phyloP scores from a whole-genome alignment of 2,888 invertebrate species.

The Sericinus montela region DNA sequence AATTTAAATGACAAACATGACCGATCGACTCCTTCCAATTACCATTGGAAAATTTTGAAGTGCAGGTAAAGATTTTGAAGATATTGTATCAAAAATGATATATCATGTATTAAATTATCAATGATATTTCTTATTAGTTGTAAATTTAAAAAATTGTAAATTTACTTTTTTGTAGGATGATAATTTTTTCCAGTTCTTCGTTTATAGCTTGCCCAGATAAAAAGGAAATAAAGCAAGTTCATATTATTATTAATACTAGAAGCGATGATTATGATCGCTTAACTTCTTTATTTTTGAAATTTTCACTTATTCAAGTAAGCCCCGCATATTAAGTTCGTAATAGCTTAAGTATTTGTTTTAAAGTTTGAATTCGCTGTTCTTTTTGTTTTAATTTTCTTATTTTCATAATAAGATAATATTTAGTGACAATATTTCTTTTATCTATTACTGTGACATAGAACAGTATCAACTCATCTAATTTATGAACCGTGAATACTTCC shows the following conservation, averaged over 20 bases:
- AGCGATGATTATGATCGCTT: slow-evolving; percentile 60
- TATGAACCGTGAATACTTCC: too few species aligned
- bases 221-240: slow-evolving; percentile 54
- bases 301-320: slow-evolving; percentile 57
- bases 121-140: too few species aligned
- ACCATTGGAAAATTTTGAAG: slow-evolving; percentile 71
- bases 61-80: slow-evolving; percentile 47
- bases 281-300: slow-evolving; percentile 56
- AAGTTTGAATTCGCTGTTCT: too few species aligned
- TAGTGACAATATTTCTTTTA: too few species aligned
- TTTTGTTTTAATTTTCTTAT: too few species aligned
- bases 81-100: not conserved
- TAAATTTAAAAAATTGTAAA: too few species aligned
- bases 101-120: too few species aligned
- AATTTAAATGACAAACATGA: slow-evolving; percentile 65
- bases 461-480: too few species aligned
- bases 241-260: slow-evolving; percentile 56
- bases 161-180: slow-evolving; percentile 46
- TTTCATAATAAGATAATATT: too few species aligned
- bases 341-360: too few species aligned
- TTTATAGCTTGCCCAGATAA: slow-evolving; percentile 63
- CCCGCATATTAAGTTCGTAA: too few species aligned
- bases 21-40: slow-evolving; percentile 65
- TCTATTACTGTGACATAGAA: too few species aligned
- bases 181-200: slow-evolving; percentile 65